phyloP scores from a whole-genome alignment of 2,888 invertebrate genomes.

The Hemaris fuciformis region DNA sequence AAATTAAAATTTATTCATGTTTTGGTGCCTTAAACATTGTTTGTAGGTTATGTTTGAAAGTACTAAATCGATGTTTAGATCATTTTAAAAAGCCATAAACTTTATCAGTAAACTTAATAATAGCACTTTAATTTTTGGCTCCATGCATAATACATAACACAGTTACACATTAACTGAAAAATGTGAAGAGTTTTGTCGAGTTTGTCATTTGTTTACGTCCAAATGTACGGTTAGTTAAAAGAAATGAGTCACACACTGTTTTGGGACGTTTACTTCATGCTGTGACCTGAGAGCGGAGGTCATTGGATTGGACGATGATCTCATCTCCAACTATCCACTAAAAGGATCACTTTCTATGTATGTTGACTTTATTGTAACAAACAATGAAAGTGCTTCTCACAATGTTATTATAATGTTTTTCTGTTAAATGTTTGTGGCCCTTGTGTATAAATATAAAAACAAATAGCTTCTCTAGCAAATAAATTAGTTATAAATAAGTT shows the following conservation, averaged over 20 bases:
- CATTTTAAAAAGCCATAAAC: neutral
- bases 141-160: neutral
- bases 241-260: conserved; percentile 44
- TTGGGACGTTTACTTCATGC: conserved; percentile 43
- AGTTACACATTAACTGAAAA: neutral
- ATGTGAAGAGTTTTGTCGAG: neutral
- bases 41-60: conserved; percentile 26
- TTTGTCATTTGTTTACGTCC: conserved; percentile 3
- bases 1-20: neutral
- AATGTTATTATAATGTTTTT: neutral
- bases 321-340: conserved; percentile 33
- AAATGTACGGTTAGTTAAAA: neutral
- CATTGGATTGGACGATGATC: conserved; percentile 43
- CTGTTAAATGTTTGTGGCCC: no score
- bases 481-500: no score
- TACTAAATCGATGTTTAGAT: neutral
- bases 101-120: neutral
- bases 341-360: conserved; percentile 20
- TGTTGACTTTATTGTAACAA: neutral
- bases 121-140: neutral
- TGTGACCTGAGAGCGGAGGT: conserved; percentile 35
- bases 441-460: no score
- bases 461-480: no score
- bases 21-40: neutral
- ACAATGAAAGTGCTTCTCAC: neutral